Conservation (phyloP, 2,888 invertebrate species). For the Ptychoptera contaminata region DNA sequence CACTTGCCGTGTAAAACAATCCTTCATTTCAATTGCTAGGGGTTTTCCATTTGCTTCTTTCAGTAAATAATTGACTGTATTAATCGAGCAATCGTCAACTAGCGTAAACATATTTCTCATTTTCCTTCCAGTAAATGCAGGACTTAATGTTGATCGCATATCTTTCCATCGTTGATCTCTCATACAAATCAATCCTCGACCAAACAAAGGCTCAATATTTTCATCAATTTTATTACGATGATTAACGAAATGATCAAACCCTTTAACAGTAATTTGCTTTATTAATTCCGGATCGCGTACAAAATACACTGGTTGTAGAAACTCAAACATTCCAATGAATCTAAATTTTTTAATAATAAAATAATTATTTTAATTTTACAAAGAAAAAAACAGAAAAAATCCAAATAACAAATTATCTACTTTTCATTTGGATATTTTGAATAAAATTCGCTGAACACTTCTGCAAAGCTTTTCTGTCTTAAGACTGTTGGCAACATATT, state of each 20-base stretch:
- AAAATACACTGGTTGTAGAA: constrained; percentile 10
- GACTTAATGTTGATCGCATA: constrained; percentile 32
- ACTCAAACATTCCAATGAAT: constrained; percentile 13
- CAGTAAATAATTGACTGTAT: not conserved
- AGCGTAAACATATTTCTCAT: constrained; percentile 32
- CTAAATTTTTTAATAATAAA: too few species aligned
- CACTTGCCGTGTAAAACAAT: constrained; percentile 22
- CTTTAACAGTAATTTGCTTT: constrained; percentile 24
- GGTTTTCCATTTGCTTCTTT: not conserved
- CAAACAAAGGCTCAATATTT: constrained; percentile 31
- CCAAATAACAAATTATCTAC: too few species aligned
- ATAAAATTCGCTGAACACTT: not conserved
- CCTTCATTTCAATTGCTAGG: constrained; percentile 26
- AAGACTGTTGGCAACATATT: not conserved
- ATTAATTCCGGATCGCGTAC: constrained; percentile 22
- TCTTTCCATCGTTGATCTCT: constrained; percentile 23
- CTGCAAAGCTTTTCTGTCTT: not conserved
- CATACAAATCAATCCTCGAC: constrained; percentile 18
- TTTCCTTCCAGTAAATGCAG: constrained; percentile 37
- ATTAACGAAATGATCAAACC: constrained; percentile 26
- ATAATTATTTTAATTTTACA: too few species aligned
- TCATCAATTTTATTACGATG: constrained; percentile 28
- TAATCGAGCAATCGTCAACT: constrained; percentile 17
- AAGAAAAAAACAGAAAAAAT: too few species aligned
- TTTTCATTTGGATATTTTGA: not conserved